Evolutionary conservation across 2,888 invertebrate genomes (phyloP).

Genomic region (Ophion ventricosus): DNA sequence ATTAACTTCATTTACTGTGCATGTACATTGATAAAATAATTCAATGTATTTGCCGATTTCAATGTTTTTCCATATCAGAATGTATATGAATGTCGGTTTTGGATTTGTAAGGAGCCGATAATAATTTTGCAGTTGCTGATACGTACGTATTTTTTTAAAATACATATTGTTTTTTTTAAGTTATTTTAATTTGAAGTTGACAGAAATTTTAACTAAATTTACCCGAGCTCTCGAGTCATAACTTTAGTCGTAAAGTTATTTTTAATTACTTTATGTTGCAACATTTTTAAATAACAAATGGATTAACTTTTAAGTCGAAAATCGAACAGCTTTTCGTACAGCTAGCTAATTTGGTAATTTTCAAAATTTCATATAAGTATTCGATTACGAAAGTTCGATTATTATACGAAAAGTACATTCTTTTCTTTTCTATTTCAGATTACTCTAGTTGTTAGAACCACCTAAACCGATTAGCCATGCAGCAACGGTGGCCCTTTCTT

Average conservation of each 20-base stretch:
- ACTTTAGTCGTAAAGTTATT: too few relatives aligned
- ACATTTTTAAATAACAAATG: background rate
- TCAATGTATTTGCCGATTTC: background rate
- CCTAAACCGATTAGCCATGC: too few relatives aligned
- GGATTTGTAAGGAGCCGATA: background rate
- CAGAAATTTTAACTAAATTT: too few relatives aligned
- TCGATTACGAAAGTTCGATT: too few relatives aligned
- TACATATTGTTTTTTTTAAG: background rate
- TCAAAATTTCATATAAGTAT: background rate
- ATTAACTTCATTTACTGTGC: background rate
- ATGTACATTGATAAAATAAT: background rate
- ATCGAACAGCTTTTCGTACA: too few relatives aligned
- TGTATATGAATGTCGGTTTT: slow-evolving; percentile 2
- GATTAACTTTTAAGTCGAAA: background rate
- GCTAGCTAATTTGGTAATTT: background rate
- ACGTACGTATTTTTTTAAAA: background rate
- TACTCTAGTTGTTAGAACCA: too few relatives aligned
- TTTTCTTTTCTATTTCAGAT: too few relatives aligned
- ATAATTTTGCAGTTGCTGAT: background rate
- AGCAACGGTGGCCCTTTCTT: too few relatives aligned
- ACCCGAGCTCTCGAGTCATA: too few relatives aligned
- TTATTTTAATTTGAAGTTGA: background rate
- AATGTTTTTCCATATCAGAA: background rate
- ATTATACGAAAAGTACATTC: too few relatives aligned
- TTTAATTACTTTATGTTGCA: too few relatives aligned